phyloP scores from a whole-genome alignment of 2,797 vertebrate genomes.

The Propithecus deckenii region DNA sequence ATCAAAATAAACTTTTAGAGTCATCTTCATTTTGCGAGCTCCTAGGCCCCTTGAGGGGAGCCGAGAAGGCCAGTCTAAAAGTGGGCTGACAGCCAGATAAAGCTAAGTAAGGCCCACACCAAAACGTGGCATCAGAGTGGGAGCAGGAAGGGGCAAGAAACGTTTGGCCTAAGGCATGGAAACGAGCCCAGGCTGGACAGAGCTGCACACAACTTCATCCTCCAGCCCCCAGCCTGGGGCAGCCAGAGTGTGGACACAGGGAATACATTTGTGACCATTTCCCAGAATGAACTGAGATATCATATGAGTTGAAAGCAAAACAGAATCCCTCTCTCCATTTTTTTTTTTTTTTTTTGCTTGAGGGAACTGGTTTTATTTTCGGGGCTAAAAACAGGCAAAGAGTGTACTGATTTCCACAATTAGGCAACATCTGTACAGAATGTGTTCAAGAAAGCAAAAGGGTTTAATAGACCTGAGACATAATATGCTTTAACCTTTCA shows the following conservation, averaged over 20 bases:
- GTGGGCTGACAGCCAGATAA: not conserved
- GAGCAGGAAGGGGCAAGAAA: not conserved
- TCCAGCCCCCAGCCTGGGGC: too few species aligned
- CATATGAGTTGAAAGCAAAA: not conserved
- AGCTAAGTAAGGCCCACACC: not conserved
- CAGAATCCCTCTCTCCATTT: not conserved
- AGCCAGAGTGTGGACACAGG: not conserved
- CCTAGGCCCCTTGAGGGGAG: not conserved
- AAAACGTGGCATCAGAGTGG: not conserved
- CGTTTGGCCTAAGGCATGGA: not conserved
- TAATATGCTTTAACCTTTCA: not conserved
- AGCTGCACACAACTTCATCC: not conserved
- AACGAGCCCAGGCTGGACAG: not conserved
- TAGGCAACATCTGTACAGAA: not conserved
- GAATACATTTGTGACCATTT: not conserved
- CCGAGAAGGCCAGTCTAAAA: not conserved
- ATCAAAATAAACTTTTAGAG: not conserved
- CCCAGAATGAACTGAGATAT: not conserved
- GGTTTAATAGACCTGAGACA: not conserved
- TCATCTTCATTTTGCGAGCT: not conserved
- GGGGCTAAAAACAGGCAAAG: not conserved
- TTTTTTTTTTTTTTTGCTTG: not conserved
- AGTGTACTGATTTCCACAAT: not conserved
- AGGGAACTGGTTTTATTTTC: not conserved
- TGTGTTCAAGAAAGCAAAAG: not conserved